Percentiles rank a stretch among this genome's conserved stretches.
Evolutionary conservation across 2,888 invertebrate species (phyloP).

Genomic region (Morinoia aosen): DNA sequence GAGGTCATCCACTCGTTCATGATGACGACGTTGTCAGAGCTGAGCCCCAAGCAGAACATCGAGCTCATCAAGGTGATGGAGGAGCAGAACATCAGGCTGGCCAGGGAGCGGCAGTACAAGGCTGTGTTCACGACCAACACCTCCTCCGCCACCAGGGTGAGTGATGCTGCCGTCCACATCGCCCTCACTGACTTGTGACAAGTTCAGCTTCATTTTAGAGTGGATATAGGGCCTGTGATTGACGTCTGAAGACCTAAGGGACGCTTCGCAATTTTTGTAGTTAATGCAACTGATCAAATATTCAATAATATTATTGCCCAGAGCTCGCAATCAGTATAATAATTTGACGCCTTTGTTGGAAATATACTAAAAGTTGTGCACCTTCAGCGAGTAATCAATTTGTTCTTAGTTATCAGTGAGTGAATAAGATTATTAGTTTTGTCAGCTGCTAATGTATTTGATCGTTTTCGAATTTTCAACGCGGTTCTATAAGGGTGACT

Average conservation of each 20-base stretch:
- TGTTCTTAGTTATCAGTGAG: not conserved
- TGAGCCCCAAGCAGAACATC: constrained; percentile 83
- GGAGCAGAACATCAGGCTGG: constrained; percentile 80
- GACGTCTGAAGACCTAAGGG: too few species aligned
- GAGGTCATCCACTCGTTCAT: constrained; percentile 86
- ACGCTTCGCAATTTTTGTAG: not conserved
- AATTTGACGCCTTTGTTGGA: not conserved
- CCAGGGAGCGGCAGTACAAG: constrained; percentile 78
- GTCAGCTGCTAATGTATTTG: not conserved
- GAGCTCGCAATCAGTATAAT: not conserved
- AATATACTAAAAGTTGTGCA: not conserved
- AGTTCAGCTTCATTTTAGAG: not conserved
- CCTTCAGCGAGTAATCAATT: not conserved
- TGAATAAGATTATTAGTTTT: not conserved
- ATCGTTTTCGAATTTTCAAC: too few species aligned
- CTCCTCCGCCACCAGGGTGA: constrained; percentile 88
- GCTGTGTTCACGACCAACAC: constrained; percentile 91
- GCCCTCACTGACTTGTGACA: not conserved
- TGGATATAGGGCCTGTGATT: too few species aligned
- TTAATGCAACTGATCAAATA: not conserved
- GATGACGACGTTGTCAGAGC: constrained; percentile 83
- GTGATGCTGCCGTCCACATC: not conserved
- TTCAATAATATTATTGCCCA: not conserved
- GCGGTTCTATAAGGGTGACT: not conserved
- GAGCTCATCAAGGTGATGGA: constrained; percentile 85